Evolutionary conservation across 2,797 vertebrate genomes (phyloP), one percentile per base, ranked within the genome.

Genomic region (Discoglossus pictus): DNA sequence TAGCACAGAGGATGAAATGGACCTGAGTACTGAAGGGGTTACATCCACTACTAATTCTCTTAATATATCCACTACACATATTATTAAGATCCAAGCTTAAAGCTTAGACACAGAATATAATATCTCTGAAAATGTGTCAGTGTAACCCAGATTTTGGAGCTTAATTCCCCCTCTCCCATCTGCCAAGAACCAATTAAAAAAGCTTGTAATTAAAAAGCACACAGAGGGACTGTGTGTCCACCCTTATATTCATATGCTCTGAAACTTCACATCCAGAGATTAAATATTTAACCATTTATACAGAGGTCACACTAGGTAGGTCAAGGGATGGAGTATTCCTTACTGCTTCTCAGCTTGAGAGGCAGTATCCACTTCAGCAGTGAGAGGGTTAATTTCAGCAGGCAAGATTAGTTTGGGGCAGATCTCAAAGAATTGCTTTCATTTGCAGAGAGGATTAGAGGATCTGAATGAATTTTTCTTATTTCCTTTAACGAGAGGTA

Each of bases 171-270:
- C 21, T 20, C 58, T 16, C 35, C 50, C 50, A 62, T 70, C 50
- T 70, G 67, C 51, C 24, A 43, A 24, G 38, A 63, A 24, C 52
- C 60, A 65, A 64, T 71, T 71, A 59, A 51, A 64, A 52, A 47
- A 25, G 11, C 20, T 46, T 43, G 27, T 64, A 62, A 61, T 73
- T 66, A 48, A 18, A 58, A 18, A 40, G 50, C 27, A 61, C 34
- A 17, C 24, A n/a, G 38, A 15, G 31, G 34, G 16, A 56, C 52
- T 47, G 39, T 46, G 65, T 31, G 31, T 27, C 25, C 15, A 12
- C 13, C 34, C 18, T n/a, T 34, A 38, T 47, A 42, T 34, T 27
- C 43, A 52, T 17, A 44, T 31, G 36, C 13, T 56, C 35, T 34
- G 17, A 3, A 55, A 21, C 40, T 61, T 44, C 13, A 12, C 7